Evolutionary conservation across 2,797 vertebrate genomes (phyloP).

Genomic region (Danionella dracula): DNA sequence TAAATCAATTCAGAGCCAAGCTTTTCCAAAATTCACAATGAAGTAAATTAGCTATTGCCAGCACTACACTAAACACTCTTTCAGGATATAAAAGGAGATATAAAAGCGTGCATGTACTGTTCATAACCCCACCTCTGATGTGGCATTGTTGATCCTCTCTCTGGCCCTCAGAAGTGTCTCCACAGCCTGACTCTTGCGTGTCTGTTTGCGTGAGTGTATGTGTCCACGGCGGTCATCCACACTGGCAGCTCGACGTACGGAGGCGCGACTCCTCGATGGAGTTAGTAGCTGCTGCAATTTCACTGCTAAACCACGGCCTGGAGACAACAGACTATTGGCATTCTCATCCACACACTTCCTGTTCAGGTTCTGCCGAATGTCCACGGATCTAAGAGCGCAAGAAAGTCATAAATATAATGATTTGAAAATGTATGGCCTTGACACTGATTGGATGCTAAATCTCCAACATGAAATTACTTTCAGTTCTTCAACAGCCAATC

Average conservation of each 20-base stretch:
- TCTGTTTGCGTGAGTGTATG: constrained; percentile 61
- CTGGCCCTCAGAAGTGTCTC: constrained; percentile 74
- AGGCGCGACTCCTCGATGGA: constrained; percentile 64
- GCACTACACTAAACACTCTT: too few species aligned
- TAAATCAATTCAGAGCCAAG: too few species aligned
- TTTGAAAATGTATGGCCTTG: too few species aligned
- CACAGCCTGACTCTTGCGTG: constrained; percentile 70
- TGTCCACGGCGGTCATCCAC: constrained; percentile 62
- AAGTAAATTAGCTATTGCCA: too few species aligned
- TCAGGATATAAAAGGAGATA: too few species aligned
- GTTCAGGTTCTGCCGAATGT: constrained; percentile 40
- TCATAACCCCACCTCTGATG: constrained; percentile 73
- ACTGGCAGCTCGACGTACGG: constrained; percentile 59
- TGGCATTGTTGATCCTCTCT: constrained; percentile 80
- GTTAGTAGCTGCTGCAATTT: constrained; percentile 89
- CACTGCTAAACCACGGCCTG: constrained; percentile 71
- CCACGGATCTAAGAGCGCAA: constrained; percentile 47
- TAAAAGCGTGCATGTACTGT: too few species aligned
- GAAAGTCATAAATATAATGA: too few species aligned
- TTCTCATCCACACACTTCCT: constrained; percentile 68
- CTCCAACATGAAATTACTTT: too few species aligned
- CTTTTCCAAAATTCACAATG: too few species aligned
- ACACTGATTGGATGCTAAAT: too few species aligned
- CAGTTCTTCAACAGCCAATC: too few species aligned
- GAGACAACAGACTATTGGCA: constrained; percentile 66